Conservation (phyloP, 2,797 vertebrate genomes). For the Malacoraja senta region DNA sequence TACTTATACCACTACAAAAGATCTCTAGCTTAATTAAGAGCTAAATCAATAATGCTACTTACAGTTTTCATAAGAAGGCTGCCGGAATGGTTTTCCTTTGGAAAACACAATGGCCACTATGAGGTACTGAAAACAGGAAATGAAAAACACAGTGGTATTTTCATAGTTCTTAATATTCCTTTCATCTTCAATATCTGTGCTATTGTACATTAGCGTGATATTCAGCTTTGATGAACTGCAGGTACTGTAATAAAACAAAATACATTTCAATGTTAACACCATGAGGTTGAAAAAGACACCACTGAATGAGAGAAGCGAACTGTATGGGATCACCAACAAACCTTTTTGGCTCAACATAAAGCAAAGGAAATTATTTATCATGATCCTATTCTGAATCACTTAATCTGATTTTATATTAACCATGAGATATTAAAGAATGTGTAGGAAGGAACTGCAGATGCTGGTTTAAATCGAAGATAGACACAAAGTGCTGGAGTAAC, state of each 20-base stretch:
- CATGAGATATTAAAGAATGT: background rate
- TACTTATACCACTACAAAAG: background rate
- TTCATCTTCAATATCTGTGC: constrained; percentile 59
- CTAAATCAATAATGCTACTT: constrained; percentile 48
- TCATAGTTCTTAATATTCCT: constrained; percentile 84
- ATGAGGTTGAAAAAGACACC: background rate
- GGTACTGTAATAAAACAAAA: constrained; percentile 55
- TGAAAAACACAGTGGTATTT: constrained; percentile 92
- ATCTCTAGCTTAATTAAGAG: background rate
- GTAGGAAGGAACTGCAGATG: too few relatives aligned
- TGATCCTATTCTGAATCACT: background rate
- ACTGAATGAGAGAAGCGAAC: background rate
- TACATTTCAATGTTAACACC: background rate
- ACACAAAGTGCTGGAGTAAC: too few relatives aligned
- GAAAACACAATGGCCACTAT: constrained; percentile 90
- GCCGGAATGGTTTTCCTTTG: constrained; percentile 94
- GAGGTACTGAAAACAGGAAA: constrained; percentile 96
- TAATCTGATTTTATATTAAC: background rate
- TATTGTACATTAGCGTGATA: constrained; percentile 51
- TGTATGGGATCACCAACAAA: background rate
- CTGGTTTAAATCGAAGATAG: too few relatives aligned
- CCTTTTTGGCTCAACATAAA: background rate
- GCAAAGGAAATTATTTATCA: background rate
- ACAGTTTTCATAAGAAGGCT: constrained; percentile 95
- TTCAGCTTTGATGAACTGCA: constrained; percentile 60